These are phyloP conservation scores for Pseudotriccus pelzelni DNA, from an alignment of 2,797 vertebrate genomes.

Conservation along the genomic window DNA sequence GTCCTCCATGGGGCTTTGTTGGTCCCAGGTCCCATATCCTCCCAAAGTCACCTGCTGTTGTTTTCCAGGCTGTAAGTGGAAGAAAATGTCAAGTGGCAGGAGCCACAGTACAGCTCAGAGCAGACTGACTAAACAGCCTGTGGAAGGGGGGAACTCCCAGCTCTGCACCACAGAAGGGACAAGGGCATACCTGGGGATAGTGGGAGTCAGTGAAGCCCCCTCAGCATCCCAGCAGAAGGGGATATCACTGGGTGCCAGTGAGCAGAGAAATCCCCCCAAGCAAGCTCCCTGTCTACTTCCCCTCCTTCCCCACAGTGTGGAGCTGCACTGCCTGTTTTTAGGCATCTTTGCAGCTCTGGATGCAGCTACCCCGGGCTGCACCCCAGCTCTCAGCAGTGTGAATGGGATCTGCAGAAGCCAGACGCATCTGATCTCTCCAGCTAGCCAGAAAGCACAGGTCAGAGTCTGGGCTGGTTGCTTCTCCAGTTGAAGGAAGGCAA, in stretches of 20 bases:
- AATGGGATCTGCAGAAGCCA: neutral
- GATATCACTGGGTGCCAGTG: neutral
- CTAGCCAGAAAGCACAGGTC: neutral
- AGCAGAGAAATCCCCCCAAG: neutral
- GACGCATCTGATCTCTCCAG: neutral
- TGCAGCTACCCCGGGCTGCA: neutral
- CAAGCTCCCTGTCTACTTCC: neutral
- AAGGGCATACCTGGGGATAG: neutral
- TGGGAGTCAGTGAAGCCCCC: fast-evolving
- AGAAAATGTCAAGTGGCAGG: neutral
- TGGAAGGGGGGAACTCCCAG: neutral
- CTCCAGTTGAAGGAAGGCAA: neutral
- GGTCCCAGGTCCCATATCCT: neutral
- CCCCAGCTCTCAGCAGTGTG: neutral
- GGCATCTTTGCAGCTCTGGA: neutral
- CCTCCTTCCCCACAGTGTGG: conserved; percentile 31
- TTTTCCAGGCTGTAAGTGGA: neutral
- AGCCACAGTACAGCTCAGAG: neutral
- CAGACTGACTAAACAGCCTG: neutral
- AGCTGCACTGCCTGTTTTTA: conserved; percentile 17
- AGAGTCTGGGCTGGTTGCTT: neutral
- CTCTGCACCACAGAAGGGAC: fast-evolving
- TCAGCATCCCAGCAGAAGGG: neutral
- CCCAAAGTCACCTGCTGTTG: neutral
- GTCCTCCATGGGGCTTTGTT: fast-evolving